Percentiles rank a stretch among this genome's conserved stretches.
phyloP scores from a whole-genome alignment of 2,888 invertebrate species.

The Therioaphis trifolii region DNA sequence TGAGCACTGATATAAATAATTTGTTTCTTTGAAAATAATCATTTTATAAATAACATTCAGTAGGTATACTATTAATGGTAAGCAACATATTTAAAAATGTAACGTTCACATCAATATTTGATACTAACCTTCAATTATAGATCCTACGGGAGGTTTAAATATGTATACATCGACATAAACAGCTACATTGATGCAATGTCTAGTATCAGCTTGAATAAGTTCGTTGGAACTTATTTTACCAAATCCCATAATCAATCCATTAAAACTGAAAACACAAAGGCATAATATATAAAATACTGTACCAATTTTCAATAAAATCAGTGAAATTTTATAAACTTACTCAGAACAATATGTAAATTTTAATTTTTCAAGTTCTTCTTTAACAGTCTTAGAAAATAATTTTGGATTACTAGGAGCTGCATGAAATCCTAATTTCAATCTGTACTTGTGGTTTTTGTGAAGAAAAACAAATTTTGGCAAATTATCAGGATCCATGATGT shows the following conservation, averaged over 20 bases:
- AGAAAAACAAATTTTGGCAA: constrained; percentile 41
- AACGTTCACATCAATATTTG: no score
- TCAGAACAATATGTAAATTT: constrained; percentile 46
- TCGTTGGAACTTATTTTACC: constrained; percentile 51
- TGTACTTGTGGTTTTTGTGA: constrained; percentile 41
- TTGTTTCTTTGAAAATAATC: no score
- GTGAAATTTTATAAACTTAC: constrained; percentile 11
- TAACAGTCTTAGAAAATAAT: constrained; percentile 47
- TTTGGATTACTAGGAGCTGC: constrained; percentile 51
- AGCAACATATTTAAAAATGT: no score
- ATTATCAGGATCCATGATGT: constrained; percentile 36
- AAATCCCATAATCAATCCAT: constrained; percentile 58
- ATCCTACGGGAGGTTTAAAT: constrained; percentile 53
- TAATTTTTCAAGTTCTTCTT: constrained; percentile 35
- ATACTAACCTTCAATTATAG: constrained; percentile 49
- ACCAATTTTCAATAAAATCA: neutral
- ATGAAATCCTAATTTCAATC: constrained; percentile 45
- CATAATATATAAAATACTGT: neutral
- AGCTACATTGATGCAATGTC: constrained; percentile 38
- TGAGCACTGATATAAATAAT: no score
- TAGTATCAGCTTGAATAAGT: constrained; percentile 42
- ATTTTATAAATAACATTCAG: no score
- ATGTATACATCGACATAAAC: constrained; percentile 49
- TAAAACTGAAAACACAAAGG: constrained; percentile 40
- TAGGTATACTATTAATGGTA: no score